Base-by-base conservation (phyloP, 2,113 vertebrate species). In the Percopsis transmontana region DNA sequence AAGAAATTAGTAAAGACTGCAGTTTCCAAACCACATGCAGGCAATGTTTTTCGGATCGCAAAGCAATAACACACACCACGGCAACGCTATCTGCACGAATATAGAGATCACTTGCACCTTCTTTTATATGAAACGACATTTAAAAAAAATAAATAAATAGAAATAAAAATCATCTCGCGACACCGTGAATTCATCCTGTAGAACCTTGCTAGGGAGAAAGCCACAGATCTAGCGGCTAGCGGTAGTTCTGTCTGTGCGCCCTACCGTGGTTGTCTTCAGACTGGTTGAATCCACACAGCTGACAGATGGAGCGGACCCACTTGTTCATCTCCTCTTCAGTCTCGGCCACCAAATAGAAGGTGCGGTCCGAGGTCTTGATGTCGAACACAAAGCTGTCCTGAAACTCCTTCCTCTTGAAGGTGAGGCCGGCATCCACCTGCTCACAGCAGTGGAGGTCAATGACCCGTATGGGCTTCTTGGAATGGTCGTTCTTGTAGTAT, bases 271-370 rank as follows among this genome's bases (percentile, higher is more conserved):
- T 94, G 72, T 98, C 95, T 44, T 98, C 96, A 0, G 97, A 96
- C 83, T 99, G 97, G 88, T 99, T 99, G 92, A 99, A 99, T 58
- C 97, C 97, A 20, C 97, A 99, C 70, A 99, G 96, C 87, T 98
- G 97, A 82, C 97, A 99, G 88, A 99, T 99, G 79, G 95, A 94
- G 75, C 96, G 95, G 24, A 99, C 97, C 97, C 97, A 99, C 79
- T 97, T 97, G 86, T 97, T 99, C 97, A 99, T 99, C 67, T 99
- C 97, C 1, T 98, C 97, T 77, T 99, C 96, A 0, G 96, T 97
- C 85, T 99, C 97, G 0, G 97, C 97, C 66, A 99, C 97, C 51
- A 99, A 93, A 77, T 99, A 99, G 79, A 99, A 99, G 72, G 96
- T 99, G 70, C 97, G 94, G 70, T 98, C 97, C 0, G 93, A 95